phyloP scores from a whole-genome alignment of 2,113 vertebrate species.

The Gavialis gangeticus region DNA sequence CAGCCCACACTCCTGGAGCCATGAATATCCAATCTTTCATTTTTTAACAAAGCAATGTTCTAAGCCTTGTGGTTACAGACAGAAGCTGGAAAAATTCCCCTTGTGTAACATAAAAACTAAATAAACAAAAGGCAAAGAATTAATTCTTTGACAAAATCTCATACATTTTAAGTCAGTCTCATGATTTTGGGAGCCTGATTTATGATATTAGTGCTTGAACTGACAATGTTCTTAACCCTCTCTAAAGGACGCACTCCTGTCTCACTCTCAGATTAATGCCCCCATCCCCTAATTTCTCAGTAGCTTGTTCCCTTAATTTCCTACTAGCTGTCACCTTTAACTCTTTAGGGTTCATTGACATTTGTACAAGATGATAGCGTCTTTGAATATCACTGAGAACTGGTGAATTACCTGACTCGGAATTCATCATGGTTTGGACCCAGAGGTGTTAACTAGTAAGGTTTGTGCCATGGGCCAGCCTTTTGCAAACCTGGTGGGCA shows the following conservation, averaged over 20 bases:
- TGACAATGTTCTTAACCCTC: not conserved
- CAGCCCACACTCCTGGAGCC: slow-evolving; percentile 4
- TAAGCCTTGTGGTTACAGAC: slow-evolving; percentile 10
- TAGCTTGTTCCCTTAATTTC: slow-evolving; percentile 4
- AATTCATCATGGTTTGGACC: not conserved
- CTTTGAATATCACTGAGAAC: not conserved
- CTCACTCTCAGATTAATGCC: not conserved
- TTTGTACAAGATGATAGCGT: slow-evolving; percentile 9
- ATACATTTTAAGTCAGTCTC: slow-evolving; percentile 39
- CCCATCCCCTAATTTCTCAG: not conserved
- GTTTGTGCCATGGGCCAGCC: no score
- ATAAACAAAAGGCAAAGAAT: slow-evolving; percentile 33
- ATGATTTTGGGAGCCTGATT: not conserved
- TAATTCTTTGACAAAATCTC: not conserved
- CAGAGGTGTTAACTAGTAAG: no score
- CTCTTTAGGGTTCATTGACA: not conserved
- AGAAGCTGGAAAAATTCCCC: slow-evolving; percentile 54
- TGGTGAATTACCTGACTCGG: not conserved
- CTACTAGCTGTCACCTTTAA: slow-evolving; percentile 19
- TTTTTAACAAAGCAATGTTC: slow-evolving; percentile 26
- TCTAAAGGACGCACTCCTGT: not conserved
- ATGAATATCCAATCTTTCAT: not conserved
- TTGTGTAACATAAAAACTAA: slow-evolving; percentile 2
- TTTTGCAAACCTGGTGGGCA: no score
- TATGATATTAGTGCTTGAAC: slow-evolving; percentile 46